Percentiles rank a stretch among this genome's conserved stretches.
Evolutionary conservation across 1,140 invertebrate species (phyloP).

Genomic region (Papilio polyxenes): DNA sequence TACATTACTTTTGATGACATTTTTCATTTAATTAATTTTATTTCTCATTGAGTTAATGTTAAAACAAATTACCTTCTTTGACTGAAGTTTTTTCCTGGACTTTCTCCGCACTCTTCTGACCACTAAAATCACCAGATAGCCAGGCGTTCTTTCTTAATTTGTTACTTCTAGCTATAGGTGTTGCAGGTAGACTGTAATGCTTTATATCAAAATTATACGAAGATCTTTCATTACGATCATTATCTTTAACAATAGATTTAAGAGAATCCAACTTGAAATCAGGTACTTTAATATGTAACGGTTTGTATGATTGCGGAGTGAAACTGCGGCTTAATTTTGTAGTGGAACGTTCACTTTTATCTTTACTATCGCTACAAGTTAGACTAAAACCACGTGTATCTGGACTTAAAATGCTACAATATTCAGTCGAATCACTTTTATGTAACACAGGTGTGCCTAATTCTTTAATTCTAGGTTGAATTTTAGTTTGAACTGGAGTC

Average conservation of each 20-base stretch:
- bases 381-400: slow-evolving; percentile 53
- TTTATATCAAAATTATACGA: slow-evolving; percentile 78
- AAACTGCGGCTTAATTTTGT: slow-evolving; percentile 73
- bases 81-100: slow-evolving; percentile 23
- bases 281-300: slow-evolving; percentile 75
- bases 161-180: slow-evolving; percentile 77
- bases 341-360: slow-evolving; percentile 57
- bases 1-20: no score
- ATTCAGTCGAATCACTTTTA: slow-evolving; percentile 78
- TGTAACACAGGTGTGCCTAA: slow-evolving; percentile 67
- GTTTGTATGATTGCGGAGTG: slow-evolving; percentile 77
- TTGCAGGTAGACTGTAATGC: slow-evolving; percentile 75
- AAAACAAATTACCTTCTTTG: slow-evolving; percentile 47
- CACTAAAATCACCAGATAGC: slow-evolving; percentile 71
- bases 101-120: slow-evolving; percentile 51
- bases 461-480: slow-evolving; percentile 60
- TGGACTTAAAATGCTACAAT: slow-evolving; percentile 75
- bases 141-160: slow-evolving; percentile 78
- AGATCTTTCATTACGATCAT: slow-evolving; percentile 52
- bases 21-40: no score
- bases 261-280: slow-evolving; percentile 73
- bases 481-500: slow-evolving; percentile 64
- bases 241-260: slow-evolving; percentile 63
- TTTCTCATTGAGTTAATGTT: no score
- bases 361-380: slow-evolving; percentile 52